phyloP scores from a whole-genome alignment of 2,113 vertebrate species.

The Amblyornis subalaris region DNA sequence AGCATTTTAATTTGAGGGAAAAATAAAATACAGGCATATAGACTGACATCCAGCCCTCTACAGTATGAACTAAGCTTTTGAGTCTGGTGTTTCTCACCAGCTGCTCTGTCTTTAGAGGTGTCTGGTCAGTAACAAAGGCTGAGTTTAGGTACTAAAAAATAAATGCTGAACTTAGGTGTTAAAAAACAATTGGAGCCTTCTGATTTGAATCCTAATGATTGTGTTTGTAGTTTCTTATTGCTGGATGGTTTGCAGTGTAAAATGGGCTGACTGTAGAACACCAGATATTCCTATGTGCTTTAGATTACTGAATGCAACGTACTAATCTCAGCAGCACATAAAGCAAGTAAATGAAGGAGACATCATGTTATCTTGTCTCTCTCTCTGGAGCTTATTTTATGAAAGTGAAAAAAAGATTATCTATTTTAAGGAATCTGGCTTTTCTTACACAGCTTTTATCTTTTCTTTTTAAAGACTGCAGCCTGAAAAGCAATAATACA shows the following conservation, averaged over 20 bases:
- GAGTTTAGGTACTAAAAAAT: background rate
- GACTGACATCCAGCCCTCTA: background rate
- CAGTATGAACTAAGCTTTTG: background rate
- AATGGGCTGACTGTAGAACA: background rate
- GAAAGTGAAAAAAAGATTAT: constrained; percentile 14
- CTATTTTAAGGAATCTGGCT: constrained; percentile 10
- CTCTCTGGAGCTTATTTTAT: constrained; percentile 20
- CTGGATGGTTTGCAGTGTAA: background rate
- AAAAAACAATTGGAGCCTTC: background rate
- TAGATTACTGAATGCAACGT: background rate
- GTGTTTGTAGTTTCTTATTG: background rate
- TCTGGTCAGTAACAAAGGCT: background rate
- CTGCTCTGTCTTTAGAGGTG: background rate
- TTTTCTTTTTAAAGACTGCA: background rate
- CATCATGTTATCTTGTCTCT: background rate
- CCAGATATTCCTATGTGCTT: background rate
- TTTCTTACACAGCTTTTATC: constrained; percentile 37
- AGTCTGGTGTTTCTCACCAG: background rate
- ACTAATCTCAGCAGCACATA: background rate
- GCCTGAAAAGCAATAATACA: background rate
- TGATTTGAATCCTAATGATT: background rate
- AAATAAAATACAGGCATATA: background rate
- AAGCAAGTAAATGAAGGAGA: background rate
- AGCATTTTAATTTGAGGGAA: background rate
- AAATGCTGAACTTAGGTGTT: background rate